These are phyloP conservation scores for Temnothorax ravouxi DNA, from an alignment of 2,888 invertebrate genomes.

Conservation along the genomic window DNA sequence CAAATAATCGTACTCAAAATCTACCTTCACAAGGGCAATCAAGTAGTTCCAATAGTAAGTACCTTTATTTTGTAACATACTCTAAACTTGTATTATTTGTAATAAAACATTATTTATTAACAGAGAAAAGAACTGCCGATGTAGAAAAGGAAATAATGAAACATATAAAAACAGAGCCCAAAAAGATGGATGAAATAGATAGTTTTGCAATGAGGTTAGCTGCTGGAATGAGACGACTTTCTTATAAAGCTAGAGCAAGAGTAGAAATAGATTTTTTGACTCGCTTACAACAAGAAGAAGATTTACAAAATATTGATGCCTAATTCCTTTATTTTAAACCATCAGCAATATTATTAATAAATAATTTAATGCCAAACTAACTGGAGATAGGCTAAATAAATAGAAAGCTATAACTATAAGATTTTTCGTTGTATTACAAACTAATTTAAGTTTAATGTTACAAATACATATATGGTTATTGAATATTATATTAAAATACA, in stretches of 20 bases:
- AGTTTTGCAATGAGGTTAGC: background rate
- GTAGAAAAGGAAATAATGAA: background rate
- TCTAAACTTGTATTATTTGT: background rate
- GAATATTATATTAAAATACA: background rate
- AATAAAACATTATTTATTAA: background rate
- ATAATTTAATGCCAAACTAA: background rate
- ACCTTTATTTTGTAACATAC: no score
- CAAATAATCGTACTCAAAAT: no score
- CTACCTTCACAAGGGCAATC: no score
- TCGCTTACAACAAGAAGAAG: background rate
- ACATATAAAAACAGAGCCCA: background rate
- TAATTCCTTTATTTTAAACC: background rate
- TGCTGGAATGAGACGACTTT: constrained; percentile 8
- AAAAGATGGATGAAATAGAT: constrained; percentile 4
- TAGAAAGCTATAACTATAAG: background rate
- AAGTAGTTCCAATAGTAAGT: no score
- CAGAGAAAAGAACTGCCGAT: background rate
- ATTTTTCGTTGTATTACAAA: background rate
- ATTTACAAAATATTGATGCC: background rate
- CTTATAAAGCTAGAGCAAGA: background rate
- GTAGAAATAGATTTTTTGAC: background rate
- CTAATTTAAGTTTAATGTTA: background rate
- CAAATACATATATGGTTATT: constrained; percentile 4
- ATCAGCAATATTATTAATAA: constrained; percentile 12
- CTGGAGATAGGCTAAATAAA: background rate